Conservation (phyloP, 2,113 vertebrate genomes). For the Phalacrocorax aristotelis region DNA sequence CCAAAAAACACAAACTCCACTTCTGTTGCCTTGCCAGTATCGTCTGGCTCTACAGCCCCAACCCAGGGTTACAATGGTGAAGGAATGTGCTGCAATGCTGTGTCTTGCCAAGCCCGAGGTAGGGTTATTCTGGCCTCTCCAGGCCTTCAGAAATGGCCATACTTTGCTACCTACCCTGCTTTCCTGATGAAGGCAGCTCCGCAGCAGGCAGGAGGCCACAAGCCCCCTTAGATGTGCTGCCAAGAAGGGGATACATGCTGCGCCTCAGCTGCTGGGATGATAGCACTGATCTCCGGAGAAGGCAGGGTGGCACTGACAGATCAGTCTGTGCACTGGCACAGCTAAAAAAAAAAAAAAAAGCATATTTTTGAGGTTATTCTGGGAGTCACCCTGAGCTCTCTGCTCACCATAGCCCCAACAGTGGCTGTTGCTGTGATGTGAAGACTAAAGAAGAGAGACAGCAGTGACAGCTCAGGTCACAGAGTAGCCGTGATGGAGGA, state of each 20-base stretch:
- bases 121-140: neutral
- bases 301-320: neutral
- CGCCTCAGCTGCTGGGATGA: neutral
- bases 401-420: rapidly evolving
- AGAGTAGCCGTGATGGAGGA: neutral
- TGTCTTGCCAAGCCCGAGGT: neutral
- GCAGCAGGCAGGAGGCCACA: neutral
- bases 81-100: conserved; percentile 14
- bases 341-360: neutral
- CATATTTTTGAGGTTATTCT: neutral
- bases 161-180: neutral
- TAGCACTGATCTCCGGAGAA: too few species aligned
- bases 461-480: neutral
- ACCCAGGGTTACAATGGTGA: neutral
- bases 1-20: neutral
- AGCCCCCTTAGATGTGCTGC: neutral
- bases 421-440: neutral
- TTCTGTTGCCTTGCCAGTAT: conserved; percentile 4
- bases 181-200: neutral
- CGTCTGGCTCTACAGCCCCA: neutral
- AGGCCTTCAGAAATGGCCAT: neutral
- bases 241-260: neutral
- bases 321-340: neutral
- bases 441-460: neutral
- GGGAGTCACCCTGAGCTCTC: neutral